phyloP scores from a whole-genome alignment of 1,140 invertebrate species.

The Platorchestia sp. region DNA sequence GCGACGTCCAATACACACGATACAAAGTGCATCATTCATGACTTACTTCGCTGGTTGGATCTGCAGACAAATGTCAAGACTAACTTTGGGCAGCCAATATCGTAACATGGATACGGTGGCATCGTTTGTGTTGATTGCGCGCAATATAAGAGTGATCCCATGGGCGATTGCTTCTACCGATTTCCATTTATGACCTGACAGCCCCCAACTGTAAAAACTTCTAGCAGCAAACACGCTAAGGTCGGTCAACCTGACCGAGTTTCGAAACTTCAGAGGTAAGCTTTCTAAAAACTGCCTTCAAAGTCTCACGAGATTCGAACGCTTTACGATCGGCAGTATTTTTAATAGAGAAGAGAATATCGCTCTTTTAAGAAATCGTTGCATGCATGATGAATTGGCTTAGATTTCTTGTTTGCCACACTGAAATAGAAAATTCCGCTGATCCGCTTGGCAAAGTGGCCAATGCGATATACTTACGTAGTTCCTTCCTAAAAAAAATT shows the following conservation, averaged over 20 bases:
- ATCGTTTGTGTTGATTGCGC: conserved; percentile 35
- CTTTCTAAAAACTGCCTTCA: background rate
- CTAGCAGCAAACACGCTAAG: background rate
- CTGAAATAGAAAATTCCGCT: background rate
- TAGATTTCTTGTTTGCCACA: background rate
- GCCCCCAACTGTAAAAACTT: conserved; percentile 18
- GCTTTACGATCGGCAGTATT: background rate
- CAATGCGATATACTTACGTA: background rate
- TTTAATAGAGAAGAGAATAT: background rate
- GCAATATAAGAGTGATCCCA: conserved; percentile 37
- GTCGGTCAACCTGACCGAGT: background rate
- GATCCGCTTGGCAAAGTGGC: background rate
- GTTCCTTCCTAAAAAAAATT: too few relatives aligned
- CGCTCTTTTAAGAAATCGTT: background rate
- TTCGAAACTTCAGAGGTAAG: background rate
- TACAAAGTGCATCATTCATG: background rate
- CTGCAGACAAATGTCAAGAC: background rate
- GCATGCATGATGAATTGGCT: background rate
- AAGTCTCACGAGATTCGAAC: background rate
- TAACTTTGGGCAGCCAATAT: conserved; percentile 20
- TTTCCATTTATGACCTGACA: conserved; percentile 42
- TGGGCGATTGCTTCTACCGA: conserved; percentile 5
- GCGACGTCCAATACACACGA: background rate
- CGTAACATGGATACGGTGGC: conserved; percentile 23
- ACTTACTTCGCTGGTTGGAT: background rate